Base-by-base conservation (phyloP, 2,888 invertebrate genomes). In the Liodrosophila aerea region DNA sequence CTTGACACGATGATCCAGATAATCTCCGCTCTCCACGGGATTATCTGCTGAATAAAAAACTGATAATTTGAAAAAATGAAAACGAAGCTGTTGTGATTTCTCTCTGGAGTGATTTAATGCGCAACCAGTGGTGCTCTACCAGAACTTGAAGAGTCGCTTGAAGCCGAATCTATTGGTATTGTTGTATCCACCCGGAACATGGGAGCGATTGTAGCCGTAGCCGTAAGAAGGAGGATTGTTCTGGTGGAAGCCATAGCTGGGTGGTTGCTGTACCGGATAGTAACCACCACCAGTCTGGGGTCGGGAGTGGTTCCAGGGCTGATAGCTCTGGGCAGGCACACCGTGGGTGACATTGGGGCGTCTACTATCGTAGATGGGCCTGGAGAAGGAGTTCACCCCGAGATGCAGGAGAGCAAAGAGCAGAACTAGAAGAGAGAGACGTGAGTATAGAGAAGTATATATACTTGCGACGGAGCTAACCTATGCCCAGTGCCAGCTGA, bases 41-140 rank as follows among this genome's bases (percentile, higher is more conserved):
- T 49, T 47, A 54, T 58, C 67, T 53, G 50, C 53, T 18, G 37
- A 84, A 85, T 75, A 81, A 84, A 73, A 49, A 4, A 29, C 11
- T 65, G 64, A 58, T 75, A 73, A 46, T 77, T 74, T 73, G 68
- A 77, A 84, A 81, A 76, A 70, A 76, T 69, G 22, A 61, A 57
- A 31, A 22, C 22, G 22, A 22, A 22, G n/a, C 27, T 12, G 7
- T 31, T 61, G 34, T 69, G 44, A 40, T 68, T 58, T 44, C n/a
- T n/a, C n/a, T n/a, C n/a, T n/a, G n/a, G n/a, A n/a, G n/a, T n/a
- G n/a, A n/a, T 22, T 22, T 22, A 22, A 22, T 4, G 22, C 5
- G 22, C 3, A 22, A 22, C n/a, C n/a, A n/a, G n/a, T n/a, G n/a
- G n/a, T n/a, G 22, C 5, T 22, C 22, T 22, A 22, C 22, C 22